Percentiles rank a stretch among this genome's conserved stretches.
Conservation (phyloP, 2,888 invertebrate species). For the Eupsilia transversa region DNA sequence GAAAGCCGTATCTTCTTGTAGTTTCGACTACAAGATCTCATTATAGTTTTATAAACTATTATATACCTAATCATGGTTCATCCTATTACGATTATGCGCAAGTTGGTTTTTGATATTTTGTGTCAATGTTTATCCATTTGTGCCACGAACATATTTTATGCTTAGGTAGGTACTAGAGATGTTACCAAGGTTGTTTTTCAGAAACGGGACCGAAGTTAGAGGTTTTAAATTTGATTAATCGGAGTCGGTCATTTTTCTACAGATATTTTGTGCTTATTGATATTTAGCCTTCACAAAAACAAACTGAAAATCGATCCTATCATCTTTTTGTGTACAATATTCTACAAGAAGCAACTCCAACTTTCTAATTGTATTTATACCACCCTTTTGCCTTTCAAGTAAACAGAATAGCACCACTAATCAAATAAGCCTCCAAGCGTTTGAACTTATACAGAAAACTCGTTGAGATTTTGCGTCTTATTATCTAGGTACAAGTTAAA, state of each 20-base stretch:
- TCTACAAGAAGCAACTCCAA: not conserved
- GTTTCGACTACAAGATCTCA: not conserved
- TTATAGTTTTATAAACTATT: not conserved
- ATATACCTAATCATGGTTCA: not conserved
- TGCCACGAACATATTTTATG: not conserved
- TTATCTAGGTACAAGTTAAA: too few species aligned
- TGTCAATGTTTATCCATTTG: not conserved
- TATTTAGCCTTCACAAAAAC: not conserved
- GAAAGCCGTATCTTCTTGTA: not conserved
- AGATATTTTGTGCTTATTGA: too few species aligned
- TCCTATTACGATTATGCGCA: not conserved
- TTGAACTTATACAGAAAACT: constrained; percentile 14
- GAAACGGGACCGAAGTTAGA: too few species aligned
- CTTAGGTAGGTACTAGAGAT: too few species aligned
- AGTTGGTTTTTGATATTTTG: not conserved
- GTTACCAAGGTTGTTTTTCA: too few species aligned
- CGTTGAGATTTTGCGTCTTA: not conserved
- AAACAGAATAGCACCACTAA: not conserved
- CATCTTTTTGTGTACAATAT: not conserved
- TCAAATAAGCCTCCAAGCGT: constrained; percentile 17
- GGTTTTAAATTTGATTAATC: too few species aligned
- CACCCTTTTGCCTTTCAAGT: not conserved
- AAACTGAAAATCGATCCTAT: not conserved
- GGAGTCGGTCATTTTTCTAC: too few species aligned
- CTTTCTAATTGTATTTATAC: constrained; percentile 13